Base-by-base conservation (phyloP, 1,140 invertebrate species). In the Trypoxylus dichotomus region DNA sequence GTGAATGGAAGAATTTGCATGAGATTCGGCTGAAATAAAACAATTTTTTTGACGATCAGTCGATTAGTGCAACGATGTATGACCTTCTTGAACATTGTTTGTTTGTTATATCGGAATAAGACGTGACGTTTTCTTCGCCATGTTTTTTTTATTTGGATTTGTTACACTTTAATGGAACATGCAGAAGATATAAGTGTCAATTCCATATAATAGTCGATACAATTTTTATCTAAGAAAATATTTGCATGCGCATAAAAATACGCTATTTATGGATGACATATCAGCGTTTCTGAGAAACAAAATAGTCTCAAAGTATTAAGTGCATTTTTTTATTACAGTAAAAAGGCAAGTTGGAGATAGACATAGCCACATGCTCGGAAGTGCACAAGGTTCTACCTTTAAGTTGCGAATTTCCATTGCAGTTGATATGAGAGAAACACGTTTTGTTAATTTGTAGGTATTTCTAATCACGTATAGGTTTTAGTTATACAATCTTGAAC, bases 241-340 rank as follows among this genome's bases (percentile, higher is more conserved):
- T 68, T 68, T 68, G 60, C 60, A 68, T 68, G 60, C 60, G 27
- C 24, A 68, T 68, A 68, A 68, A 68, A 68, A 68, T 27, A 29
- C 60, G 60, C 24, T 68, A 68, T 68, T 68, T 68, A 68, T 29
- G 60, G 60, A 29, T 68, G 60, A 68, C 60, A 68, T 68, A 68
- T 68, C 60, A 68, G 21, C 24, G 15, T 3, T 68, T 68, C 60
- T 29, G 11, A 68, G 60, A 68, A 68, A 68, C 60, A 68, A 68
- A 68, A 68, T 68, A 68, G 60, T 68, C 60, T 68, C 60, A 68
- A 68, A 68, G 60, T 68, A 68, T 68, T 68, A 68, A 68, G 60
- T 68, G 60, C 60, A 68, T 24, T 68, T 68, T 60, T 27, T 68
- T 68, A 54, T 68, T 68, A 68, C 60, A 68, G 60, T 15, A 27